Conservation (phyloP, 2,888 invertebrate species). For the Labia minor region DNA sequence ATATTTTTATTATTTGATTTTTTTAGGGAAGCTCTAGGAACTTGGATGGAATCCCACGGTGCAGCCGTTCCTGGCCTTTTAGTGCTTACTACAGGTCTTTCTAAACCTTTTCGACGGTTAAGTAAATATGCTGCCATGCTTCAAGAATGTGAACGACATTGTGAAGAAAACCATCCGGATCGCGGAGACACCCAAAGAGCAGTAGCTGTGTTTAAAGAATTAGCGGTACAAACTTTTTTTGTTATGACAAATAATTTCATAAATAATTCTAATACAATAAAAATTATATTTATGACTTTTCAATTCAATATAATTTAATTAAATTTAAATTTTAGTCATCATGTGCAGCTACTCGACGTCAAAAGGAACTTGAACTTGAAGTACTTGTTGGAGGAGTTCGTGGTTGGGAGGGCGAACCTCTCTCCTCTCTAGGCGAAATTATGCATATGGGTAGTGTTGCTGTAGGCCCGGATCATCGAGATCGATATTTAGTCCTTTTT, state of each 20-base stretch:
- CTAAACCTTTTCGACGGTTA: constrained; percentile 87
- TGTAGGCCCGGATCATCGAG: constrained; percentile 71
- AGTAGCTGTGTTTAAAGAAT: constrained; percentile 86
- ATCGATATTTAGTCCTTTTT: constrained; percentile 86
- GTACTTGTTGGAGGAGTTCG: constrained; percentile 88
- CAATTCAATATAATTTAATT: background rate
- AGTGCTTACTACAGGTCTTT: constrained; percentile 82
- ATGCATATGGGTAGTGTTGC: constrained; percentile 86
- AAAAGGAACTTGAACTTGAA: constrained; percentile 92
- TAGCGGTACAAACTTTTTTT: constrained; percentile 51
- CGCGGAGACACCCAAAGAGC: constrained; percentile 94
- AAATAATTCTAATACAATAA: too few species aligned
- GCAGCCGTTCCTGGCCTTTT: constrained; percentile 77
- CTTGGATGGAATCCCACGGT: constrained; percentile 79
- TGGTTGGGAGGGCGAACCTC: constrained; percentile 84
- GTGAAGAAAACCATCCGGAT: constrained; percentile 90
- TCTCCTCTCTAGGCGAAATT: constrained; percentile 70
- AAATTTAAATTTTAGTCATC: constrained; percentile 50
- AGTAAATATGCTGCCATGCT: constrained; percentile 91
- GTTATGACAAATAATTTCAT: too few species aligned
- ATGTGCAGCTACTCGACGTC: constrained; percentile 76
- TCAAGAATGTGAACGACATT: constrained; percentile 89
- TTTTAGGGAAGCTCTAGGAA: constrained; percentile 65
- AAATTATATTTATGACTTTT: constrained; percentile 16
- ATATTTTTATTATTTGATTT: constrained; percentile 2